Evolutionary conservation across 2,888 invertebrate genomes (phyloP).

Genomic region (Pandemis heparana): DNA sequence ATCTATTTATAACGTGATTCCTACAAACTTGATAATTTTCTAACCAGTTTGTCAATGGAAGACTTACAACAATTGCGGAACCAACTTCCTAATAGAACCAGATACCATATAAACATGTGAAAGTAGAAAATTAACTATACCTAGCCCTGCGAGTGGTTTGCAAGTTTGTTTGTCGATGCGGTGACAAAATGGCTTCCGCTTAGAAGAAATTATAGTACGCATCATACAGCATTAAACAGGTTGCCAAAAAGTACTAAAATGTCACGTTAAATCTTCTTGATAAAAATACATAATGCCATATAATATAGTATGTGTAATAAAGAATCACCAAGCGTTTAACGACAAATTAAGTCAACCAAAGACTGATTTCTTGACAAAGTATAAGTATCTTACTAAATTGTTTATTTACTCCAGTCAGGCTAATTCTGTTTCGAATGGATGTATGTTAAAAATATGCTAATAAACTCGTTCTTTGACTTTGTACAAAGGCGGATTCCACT

Average conservation of each 20-base stretch:
- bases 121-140: conserved; percentile 34
- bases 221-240: no score
- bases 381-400: neutral
- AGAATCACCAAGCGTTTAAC: no score
- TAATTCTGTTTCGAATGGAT: conserved; percentile 3
- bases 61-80: conserved; percentile 33
- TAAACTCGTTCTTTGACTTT: neutral
- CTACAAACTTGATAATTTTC: conserved; percentile 26
- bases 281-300: no score
- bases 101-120: conserved; percentile 36
- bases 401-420: neutral
- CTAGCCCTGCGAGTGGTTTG: conserved; percentile 28
- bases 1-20: neutral
- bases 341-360: neutral
- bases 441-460: neutral
- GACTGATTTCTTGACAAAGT: neutral
- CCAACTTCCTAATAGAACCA: conserved; percentile 31
- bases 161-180: conserved; percentile 16
- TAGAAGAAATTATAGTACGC: neutral
- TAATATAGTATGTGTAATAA: no score
- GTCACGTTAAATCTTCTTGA: no score
- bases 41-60: conserved; percentile 33
- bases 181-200: conserved; percentile 22
- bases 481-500: neutral
- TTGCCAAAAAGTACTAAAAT: no score